phyloP scores from a whole-genome alignment of 2,113 vertebrate species.

The Nycticebus coucang region DNA sequence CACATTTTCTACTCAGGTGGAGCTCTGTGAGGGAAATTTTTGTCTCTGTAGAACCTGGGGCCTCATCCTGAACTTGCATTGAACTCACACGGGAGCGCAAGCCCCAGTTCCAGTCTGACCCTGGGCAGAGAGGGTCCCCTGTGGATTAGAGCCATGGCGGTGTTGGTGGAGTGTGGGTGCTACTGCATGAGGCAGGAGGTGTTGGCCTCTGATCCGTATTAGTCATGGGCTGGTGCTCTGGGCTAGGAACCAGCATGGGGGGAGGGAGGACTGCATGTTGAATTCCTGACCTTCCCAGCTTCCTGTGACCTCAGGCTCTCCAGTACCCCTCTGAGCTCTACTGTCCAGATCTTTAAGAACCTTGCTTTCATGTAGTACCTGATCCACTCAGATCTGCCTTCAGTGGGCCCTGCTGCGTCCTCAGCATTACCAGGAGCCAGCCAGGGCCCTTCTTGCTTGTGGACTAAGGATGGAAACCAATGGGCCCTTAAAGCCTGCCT shows the following conservation, averaged over 20 bases:
- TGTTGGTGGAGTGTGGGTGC: not conserved
- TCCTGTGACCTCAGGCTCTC: not conserved
- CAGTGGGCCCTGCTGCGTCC: not conserved
- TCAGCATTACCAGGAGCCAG: rapidly evolving
- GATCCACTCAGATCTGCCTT: rapidly evolving
- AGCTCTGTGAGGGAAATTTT: not conserved
- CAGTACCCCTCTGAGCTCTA: not conserved
- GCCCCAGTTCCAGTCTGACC: too few species aligned
- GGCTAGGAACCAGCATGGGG: not conserved
- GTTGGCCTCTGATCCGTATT: not conserved
- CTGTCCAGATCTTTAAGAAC: not conserved
- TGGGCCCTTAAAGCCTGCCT: not conserved
- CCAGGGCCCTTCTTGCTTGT: not conserved
- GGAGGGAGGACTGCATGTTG: not conserved
- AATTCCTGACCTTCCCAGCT: not conserved
- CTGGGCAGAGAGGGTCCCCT: not conserved
- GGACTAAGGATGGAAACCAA: not conserved
- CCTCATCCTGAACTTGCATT: not conserved
- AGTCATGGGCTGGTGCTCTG: not conserved
- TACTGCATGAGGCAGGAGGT: rapidly evolving
- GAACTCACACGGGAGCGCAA: not conserved
- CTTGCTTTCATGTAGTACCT: not conserved
- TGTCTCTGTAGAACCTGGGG: not conserved
- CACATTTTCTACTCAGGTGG: not conserved
- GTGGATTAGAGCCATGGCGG: not conserved